Conservation (phyloP, 2,888 invertebrate species). For the Dynastes hyllus region DNA sequence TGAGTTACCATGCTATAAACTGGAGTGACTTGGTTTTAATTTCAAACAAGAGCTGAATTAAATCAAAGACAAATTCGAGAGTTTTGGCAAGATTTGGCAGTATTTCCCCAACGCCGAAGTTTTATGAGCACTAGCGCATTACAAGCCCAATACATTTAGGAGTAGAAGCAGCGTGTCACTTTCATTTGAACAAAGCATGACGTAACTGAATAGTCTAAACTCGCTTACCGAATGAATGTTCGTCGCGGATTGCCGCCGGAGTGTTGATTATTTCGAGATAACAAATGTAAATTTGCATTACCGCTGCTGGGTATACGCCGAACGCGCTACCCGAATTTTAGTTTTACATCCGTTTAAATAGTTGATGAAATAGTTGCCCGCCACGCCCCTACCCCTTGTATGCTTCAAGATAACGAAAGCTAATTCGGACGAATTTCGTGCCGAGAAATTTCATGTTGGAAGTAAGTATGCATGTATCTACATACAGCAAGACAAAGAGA, state of each 20-base stretch:
- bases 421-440: constrained; percentile 1
- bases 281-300: constrained; percentile 25
- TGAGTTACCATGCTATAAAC: no score
- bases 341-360: constrained; percentile 6
- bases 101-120: no score
- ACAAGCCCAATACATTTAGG: no score
- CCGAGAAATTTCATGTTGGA: neutral
- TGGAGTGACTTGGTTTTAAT: no score
- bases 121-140: no score
- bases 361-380: constrained; percentile 13
- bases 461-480: neutral
- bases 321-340: neutral
- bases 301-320: neutral
- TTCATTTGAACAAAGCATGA: neutral
- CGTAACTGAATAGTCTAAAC: constrained; percentile 2
- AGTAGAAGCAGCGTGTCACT: neutral
- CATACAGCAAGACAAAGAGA: neutral
- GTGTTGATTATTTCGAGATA: constrained; percentile 35
- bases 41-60: no score
- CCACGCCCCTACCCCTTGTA: no score
- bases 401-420: constrained; percentile 1
- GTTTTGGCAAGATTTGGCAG: no score
- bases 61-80: no score
- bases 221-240: neutral
- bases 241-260: neutral